Evolutionary conservation across 2,113 vertebrate genomes (phyloP), one percentile per base, ranked within the genome.

Genomic region (Acanthochromis polyacanthus): DNA sequence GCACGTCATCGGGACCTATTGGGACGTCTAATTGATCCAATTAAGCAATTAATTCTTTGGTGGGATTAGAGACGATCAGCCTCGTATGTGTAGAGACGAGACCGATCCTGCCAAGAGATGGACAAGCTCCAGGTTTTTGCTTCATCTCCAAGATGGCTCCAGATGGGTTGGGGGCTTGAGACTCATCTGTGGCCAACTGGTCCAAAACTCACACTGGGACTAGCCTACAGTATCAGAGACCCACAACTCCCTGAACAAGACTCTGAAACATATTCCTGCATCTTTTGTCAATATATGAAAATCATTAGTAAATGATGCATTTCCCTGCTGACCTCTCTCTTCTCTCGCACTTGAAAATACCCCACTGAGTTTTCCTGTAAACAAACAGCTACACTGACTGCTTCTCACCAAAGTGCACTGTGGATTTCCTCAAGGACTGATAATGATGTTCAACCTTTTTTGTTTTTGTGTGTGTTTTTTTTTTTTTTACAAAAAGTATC

Each of bases 11-110:
- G 6, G 57, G 69, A 83, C 86, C 90, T 88, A 88, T 88, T 85
- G 90, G 90, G 91, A 92, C 76, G 30, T 65, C 71, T 92, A 93
- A 92, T 91, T 91, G 92, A 92, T 89, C 86, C 89, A 90, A 93
- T 93, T 92, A 93, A 83, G 81, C 86, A 91, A 91, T 90, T 88
- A 93, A 91, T 91, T 92, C 65, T 89, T 89, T 84, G 81, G 85
- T 84, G 30, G 89, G 91, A 93, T 93, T 92, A 93, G 86, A 89
- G 81, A 84, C 68, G 74, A 88, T 85, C 77, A 17, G 81, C 61
- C 82, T 85, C 43, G 64, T 82, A 57, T 78, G 62, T 69, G 81
- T 71, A 78, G 83, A 84, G 76, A 86, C 51, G 16, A 64, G 72
- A 59, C 71, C 43, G 68, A 62, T 50, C 87, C 75, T 92, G 92